These are phyloP conservation scores for Stomatorhinus walkeri DNA, from an alignment of 2,797 vertebrate genomes.

Conservation along the genomic window DNA sequence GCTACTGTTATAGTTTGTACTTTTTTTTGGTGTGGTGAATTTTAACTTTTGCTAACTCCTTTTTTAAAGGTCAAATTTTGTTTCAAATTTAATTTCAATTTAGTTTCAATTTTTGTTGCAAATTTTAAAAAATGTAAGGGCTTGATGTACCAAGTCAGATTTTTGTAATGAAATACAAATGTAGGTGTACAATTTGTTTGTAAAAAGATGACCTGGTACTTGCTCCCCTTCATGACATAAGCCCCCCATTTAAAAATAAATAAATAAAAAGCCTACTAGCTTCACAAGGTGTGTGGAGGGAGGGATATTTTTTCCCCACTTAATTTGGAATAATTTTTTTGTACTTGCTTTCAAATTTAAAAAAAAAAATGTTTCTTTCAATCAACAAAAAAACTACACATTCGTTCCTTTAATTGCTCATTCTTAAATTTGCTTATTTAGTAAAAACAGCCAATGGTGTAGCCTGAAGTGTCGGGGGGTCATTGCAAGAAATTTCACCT, in stretches of 20 bases:
- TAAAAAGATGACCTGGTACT: background rate
- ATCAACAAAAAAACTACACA: background rate
- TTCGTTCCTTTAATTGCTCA: background rate
- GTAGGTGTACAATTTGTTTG: background rate
- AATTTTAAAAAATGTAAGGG: background rate
- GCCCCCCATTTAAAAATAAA: background rate
- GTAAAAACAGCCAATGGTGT: background rate
- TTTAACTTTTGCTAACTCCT: background rate
- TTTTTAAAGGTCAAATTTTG: background rate
- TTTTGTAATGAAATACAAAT: background rate
- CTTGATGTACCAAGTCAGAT: background rate
- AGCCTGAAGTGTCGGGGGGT: background rate
- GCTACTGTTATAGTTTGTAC: background rate
- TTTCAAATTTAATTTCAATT: too few relatives aligned
- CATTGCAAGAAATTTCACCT: background rate
- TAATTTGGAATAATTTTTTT: background rate
- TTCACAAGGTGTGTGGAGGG: background rate
- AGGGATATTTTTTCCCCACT: background rate
- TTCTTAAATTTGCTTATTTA: background rate
- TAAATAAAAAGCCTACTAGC: background rate
- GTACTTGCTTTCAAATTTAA: background rate
- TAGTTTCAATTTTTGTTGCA: too few relatives aligned
- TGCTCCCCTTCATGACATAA: background rate
- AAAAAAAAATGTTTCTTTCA: background rate
- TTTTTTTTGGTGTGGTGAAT: background rate